Evolutionary conservation across 2,797 vertebrate genomes (phyloP), one percentile per base, ranked within the genome.

Genomic region (Muraenolepis orangiensis): DNA sequence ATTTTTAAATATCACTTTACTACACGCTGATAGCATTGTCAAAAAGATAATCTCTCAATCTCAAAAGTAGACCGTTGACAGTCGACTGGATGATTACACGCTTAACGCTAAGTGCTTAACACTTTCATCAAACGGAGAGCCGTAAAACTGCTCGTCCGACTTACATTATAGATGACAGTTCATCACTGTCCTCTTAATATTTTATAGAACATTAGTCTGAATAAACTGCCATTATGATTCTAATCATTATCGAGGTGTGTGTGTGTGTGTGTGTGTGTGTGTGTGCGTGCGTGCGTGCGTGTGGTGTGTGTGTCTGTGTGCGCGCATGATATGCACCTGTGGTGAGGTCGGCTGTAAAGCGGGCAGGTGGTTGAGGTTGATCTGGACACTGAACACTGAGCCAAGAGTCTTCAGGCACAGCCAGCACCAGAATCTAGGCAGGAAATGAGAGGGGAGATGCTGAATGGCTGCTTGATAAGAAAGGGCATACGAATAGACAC

Each of bases 291-390:
- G 71, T 28, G 12, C 38, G 32, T 51, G 38, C 68, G 66, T 36
- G 14, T 26, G 7, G 26, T 28, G 70, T 40, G 32, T 71, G 16
- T 20, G 30, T 46, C n/a, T 68, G 71, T 28, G 12, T 64, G 32
- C 34, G 38, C 68, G 66, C 31, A 12, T 26, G 7, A 64, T 28
- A 67, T 70, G 64, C 85, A 98, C 96, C 93, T 77, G 88, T 80
- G 91, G 72, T 34, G 92, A 78, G 0, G 94, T 95, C 76, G 67
- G 90, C 75, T 85, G 94, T 76, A 98, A 90, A 87, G 92, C 93
- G 38, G 89, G 85, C 90, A 97, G 75, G 87, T 99, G 96, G 83
- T 93, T 95, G 68, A 86, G 93, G 88, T 96, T 96, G 68, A 98
- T 88, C 84, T 95, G 94, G 67, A 98, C 85, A 0, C 83, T 90